Conservation (phyloP, 37 sponge, comb jelly and placozoan genomes). For the Chondrosia reniformis region DNA sequence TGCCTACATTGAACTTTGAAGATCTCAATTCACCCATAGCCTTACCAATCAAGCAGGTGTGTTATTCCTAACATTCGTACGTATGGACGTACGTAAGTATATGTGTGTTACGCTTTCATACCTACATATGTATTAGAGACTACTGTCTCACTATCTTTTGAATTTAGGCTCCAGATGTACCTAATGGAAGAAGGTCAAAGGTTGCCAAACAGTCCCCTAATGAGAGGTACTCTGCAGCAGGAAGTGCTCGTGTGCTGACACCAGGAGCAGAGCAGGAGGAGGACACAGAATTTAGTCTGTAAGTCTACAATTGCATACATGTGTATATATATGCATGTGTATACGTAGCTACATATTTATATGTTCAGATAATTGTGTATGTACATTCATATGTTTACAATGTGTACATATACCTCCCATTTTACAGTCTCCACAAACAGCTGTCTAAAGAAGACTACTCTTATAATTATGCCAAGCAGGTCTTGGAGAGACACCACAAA, state of each 20-base stretch:
- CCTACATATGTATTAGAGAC: neutral
- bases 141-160: too few relatives aligned
- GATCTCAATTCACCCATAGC: too few relatives aligned
- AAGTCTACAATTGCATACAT: neutral
- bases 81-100: neutral
- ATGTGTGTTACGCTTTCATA: neutral
- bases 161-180: too few relatives aligned
- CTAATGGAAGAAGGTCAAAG: too few relatives aligned
- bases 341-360: neutral
- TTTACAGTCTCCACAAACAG: neutral
- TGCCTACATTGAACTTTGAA: too few relatives aligned
- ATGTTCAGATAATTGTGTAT: neutral
- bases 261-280: neutral
- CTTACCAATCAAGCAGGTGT: neutral
- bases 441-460: neutral
- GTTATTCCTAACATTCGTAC: neutral
- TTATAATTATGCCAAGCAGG: conserved; percentile 11
- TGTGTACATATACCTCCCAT: neutral
- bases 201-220: too few relatives aligned
- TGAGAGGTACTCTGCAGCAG: too few relatives aligned
- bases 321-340: conserved; percentile 7
- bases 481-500: conserved; percentile 23
- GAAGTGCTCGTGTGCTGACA: too few relatives aligned
- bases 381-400: neutral
- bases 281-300: neutral